phyloP scores from a whole-genome alignment of 2,797 vertebrate genomes.

The Pangasius krempfi region DNA sequence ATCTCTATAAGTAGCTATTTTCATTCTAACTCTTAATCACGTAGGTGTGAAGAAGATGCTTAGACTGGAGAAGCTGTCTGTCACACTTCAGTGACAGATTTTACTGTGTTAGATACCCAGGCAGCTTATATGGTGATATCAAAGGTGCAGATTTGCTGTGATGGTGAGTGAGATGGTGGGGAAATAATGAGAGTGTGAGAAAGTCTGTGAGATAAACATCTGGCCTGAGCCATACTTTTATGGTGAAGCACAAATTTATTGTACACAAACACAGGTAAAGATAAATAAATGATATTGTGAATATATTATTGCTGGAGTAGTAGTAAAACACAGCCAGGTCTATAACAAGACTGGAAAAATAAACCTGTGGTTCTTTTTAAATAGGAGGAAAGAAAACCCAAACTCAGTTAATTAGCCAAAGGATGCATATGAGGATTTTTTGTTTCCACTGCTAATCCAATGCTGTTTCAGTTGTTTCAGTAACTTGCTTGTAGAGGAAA shows the following conservation, averaged over 20 bases:
- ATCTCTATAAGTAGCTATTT: slow-evolving; percentile 14
- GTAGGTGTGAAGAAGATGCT: slow-evolving; percentile 11
- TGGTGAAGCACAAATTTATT: not conserved
- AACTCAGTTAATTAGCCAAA: not conserved
- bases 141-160: slow-evolving; percentile 9
- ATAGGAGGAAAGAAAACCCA: not conserved
- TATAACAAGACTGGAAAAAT: not conserved
- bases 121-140: not conserved
- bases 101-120: slow-evolving; percentile 9
- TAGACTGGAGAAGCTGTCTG: slow-evolving; percentile 6
- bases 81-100: slow-evolving; percentile 25
- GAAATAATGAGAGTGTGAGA: slow-evolving; percentile 17
- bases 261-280: not conserved
- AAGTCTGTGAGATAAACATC: not conserved
- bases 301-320: not conserved
- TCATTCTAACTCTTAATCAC: slow-evolving; percentile 15
- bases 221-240: not conserved
- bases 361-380: not conserved
- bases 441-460: not conserved
- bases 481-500: not conserved
- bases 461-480: not conserved
- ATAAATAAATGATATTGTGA: not conserved
- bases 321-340: not conserved
- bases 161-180: slow-evolving; percentile 3
- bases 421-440: not conserved